A percentile compares a stretch with the other conserved stretches of the same genome.
Conservation (phyloP, 2,797 vertebrate genomes). For the Poecilia wingei region DNA sequence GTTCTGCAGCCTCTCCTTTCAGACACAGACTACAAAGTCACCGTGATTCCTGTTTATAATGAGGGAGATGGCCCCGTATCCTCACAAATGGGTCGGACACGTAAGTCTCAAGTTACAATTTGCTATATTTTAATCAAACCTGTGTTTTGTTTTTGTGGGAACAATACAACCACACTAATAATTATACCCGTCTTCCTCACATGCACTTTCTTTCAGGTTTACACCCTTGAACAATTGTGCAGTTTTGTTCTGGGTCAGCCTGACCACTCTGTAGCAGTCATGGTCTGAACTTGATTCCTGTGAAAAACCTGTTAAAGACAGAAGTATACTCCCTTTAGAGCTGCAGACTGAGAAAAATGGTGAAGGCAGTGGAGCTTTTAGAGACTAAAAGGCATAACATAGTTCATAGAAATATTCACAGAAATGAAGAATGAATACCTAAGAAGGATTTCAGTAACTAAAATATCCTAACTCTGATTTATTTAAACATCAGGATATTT, state of each 20-base stretch:
- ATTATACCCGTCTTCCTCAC: too few species aligned
- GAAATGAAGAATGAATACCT: background rate
- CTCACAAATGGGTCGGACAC: conserved; percentile 84
- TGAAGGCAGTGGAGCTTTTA: background rate
- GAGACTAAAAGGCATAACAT: background rate
- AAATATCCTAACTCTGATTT: background rate
- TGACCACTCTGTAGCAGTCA: background rate
- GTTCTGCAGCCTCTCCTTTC: conserved; percentile 89
- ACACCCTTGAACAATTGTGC: background rate
- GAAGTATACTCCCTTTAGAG: background rate
- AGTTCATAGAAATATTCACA: background rate
- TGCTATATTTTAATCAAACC: background rate
- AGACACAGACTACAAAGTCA: conserved; percentile 89
- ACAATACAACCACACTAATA: background rate
- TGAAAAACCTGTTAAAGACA: conserved; percentile 2
- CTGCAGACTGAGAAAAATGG: background rate
- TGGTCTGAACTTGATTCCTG: background rate
- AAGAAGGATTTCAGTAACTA: background rate
- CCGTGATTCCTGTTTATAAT: conserved; percentile 86
- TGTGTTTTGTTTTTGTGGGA: background rate
- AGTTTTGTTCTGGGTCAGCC: background rate
- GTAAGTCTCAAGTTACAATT: conserved; percentile 74
- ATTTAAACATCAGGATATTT: background rate
- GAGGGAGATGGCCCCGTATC: conserved; percentile 85
- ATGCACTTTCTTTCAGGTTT: background rate